Base-by-base conservation (phyloP, 2,113 vertebrate species). In the Plotosus lineatus region DNA sequence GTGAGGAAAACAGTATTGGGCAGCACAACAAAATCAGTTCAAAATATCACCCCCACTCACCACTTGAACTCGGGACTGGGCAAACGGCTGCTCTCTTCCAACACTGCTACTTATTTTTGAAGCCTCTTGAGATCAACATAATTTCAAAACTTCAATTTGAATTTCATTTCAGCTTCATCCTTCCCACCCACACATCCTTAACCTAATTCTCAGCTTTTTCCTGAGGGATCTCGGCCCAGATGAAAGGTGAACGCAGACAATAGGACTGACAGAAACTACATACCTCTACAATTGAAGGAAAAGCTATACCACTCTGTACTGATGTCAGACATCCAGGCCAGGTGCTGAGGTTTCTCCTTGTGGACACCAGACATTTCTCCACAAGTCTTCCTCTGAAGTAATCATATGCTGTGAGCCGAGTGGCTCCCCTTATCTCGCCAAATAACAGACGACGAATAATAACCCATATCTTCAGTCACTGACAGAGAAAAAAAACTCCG, bases 271-370 rank as follows among this genome's bases (percentile, higher is more conserved):
- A 84, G 85, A 84, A 87, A 90, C 87, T 85, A 87, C 86, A 90
- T 85, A 80, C 60, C 83, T 68, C 61, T 89, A 92, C 92, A 93
- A 93, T 91, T 60, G 88, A 87, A 91, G 91, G 92, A 93, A 93
- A 90, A 90, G 87, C 86, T 88, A 86, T 74, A 86, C 79, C 88
- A 85, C 85, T 80, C 61, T 79, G 86, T 83, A 82, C 85, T 88
- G 90, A 90, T 89, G 89, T 90, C 84, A 87, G 83, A 88, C 84
- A 82, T 89, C 88, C 83, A 76, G 84, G 77, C 85, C 85, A 79
- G 80, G 85, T 83, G 82, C 80, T 91, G 86, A 89, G 91, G 75
- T 84, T 90, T 90, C 91, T 88, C 89, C 84, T 81, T 75, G 89
- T 88, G 33, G 61, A 65, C 61, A 65, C 61, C 3, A 84, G 89